phyloP scores from a whole-genome alignment of 2,113 vertebrate species.

The Phasianus colchicus region DNA sequence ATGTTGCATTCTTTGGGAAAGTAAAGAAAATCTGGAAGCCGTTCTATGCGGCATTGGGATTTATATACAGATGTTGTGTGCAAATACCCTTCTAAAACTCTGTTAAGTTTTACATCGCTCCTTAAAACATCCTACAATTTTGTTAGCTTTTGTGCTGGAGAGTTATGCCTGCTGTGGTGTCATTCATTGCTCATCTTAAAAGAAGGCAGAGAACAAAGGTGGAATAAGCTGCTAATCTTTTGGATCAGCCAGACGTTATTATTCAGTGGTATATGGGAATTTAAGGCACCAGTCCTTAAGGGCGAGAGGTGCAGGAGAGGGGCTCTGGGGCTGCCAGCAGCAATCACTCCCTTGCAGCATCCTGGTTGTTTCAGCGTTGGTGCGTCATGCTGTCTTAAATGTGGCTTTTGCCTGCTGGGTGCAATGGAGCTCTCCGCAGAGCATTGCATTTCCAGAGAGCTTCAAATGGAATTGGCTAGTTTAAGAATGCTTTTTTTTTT shows the following conservation, averaged over 20 bases:
- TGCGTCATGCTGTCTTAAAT: not conserved
- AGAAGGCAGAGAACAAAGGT: constrained; percentile 56
- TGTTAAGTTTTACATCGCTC: constrained; percentile 5
- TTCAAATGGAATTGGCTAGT: constrained; percentile 41
- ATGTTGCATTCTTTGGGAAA: not conserved
- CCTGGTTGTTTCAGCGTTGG: not conserved
- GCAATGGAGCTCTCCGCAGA: constrained; percentile 18
- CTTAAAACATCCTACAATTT: constrained; percentile 13
- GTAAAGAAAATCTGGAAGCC: not conserved
- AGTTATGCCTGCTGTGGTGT: constrained; percentile 20
- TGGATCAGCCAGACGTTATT: constrained; percentile 20
- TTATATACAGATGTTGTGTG: not conserved
- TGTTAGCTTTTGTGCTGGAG: not conserved
- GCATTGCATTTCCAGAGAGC: constrained; percentile 38
- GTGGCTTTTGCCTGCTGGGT: constrained; percentile 40
- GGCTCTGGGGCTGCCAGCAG: not conserved
- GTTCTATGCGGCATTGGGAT: not conserved
- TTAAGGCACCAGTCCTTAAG: not conserved
- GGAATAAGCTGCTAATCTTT: constrained; percentile 43
- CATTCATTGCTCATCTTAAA: constrained; percentile 45
- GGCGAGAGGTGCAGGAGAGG: not conserved
- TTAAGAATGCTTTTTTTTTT: not conserved
- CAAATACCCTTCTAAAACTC: not conserved
- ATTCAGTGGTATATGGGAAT: not conserved
- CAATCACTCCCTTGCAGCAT: not conserved